Conservation (phyloP, 2,113 vertebrate genomes). For the Alosa alosa region DNA sequence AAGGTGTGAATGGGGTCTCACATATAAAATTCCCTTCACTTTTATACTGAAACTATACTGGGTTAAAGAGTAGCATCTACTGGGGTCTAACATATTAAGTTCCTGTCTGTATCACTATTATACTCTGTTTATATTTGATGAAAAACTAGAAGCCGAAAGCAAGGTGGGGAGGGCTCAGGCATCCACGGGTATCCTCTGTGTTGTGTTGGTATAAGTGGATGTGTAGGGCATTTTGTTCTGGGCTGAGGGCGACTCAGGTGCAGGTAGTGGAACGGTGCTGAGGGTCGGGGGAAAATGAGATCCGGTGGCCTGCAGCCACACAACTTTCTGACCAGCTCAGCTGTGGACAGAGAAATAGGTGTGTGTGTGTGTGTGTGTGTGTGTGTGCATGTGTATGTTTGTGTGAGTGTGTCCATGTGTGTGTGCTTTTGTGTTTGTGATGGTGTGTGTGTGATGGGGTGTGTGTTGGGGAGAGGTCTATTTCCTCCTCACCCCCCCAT, state of each 20-base stretch:
- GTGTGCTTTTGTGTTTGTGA: not conserved
- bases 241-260: slow-evolving; percentile 65
- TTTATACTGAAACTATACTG: not conserved
- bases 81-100: too few relatives aligned
- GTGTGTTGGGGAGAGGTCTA: not conserved
- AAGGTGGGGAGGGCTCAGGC: not conserved
- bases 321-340: slow-evolving; percentile 28
- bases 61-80: too few relatives aligned
- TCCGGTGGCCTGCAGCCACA: slow-evolving; percentile 42
- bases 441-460: not conserved
- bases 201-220: not conserved
- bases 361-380: not conserved
- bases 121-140: not conserved
- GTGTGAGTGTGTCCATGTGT: not conserved
- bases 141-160: not conserved
- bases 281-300: slow-evolving; percentile 64
- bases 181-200: not conserved
- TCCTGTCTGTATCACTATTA: too few relatives aligned
- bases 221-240: not conserved
- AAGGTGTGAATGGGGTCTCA: not conserved
- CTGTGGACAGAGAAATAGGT: slow-evolving; percentile 22
- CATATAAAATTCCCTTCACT: not conserved
- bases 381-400: not conserved
- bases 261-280: slow-evolving; percentile 56
- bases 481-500: not conserved